These are phyloP conservation scores for Rhabditoides inermis DNA, from an alignment of 2,888 invertebrate genomes.

Conservation along the genomic window DNA sequence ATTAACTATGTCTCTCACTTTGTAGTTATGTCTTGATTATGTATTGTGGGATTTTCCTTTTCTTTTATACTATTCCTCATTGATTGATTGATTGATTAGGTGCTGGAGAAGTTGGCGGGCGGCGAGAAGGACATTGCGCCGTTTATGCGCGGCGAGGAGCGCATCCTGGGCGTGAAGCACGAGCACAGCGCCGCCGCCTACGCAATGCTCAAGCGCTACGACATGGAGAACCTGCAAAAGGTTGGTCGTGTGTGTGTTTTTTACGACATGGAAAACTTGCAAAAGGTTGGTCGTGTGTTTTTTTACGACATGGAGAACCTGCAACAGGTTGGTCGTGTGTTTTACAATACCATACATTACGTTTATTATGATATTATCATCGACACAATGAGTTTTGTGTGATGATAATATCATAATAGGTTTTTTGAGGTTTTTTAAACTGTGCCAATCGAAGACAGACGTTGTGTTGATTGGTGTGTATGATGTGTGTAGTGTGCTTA, in stretches of 20 bases:
- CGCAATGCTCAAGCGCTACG: conserved; percentile 43
- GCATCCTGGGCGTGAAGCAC: conserved; percentile 42
- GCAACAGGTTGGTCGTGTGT: conserved; percentile 33
- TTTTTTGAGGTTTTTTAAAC: neutral
- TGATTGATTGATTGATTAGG: conserved; percentile 19
- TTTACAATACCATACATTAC: conserved; percentile 43
- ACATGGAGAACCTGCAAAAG: conserved; percentile 37
- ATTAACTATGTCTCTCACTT: conserved; percentile 3
- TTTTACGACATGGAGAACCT: conserved; percentile 41
- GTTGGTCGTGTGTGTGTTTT: too few species aligned
- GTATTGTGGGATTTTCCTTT: too few species aligned
- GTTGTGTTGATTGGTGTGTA: too few species aligned
- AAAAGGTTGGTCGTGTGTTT: conserved; percentile 34
- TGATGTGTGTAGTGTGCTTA: too few species aligned
- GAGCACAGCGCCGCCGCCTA: conserved; percentile 48
- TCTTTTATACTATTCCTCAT: neutral
- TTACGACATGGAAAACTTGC: conserved; percentile 40
- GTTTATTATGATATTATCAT: too few species aligned
- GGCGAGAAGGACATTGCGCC: conserved; percentile 34
- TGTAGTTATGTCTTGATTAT: too few species aligned
- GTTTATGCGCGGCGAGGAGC: conserved; percentile 35
- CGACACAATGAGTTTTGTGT: too few species aligned
- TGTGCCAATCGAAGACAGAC: too few species aligned
- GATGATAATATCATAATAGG: neutral
- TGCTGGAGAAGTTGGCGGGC: conserved; percentile 40